Evolutionary conservation across 30 jellyfish, hydroid and myxozoan genomes (phyloP).

Genomic region (Aurelia coerulea): DNA sequence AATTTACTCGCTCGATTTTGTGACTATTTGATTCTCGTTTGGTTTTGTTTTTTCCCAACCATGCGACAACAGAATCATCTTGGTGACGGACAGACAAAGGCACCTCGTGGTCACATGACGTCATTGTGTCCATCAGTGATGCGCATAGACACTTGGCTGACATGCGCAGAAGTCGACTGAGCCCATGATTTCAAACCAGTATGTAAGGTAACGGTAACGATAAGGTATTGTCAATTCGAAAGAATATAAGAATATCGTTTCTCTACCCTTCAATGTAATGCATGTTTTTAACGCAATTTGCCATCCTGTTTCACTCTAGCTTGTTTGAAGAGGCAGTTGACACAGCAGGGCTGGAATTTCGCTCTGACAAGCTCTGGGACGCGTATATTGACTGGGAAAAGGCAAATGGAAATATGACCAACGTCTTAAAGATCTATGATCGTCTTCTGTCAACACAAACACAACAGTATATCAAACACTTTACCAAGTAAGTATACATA

Average conservation of each 20-base stretch:
- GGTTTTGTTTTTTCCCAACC: slow-evolving; percentile 65
- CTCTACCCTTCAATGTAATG: slow-evolving; percentile 8
- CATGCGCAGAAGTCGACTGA: slow-evolving; percentile 35
- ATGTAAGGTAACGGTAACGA: slow-evolving; percentile 36
- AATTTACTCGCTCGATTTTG: not conserved
- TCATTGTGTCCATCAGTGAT: not conserved
- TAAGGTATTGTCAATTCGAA: slow-evolving; percentile 57
- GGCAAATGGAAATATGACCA: slow-evolving; percentile 68
- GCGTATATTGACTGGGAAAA: slow-evolving; percentile 90
- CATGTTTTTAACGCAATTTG: not conserved
- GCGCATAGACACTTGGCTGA: slow-evolving; percentile 49
- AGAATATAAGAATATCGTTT: slow-evolving; percentile 56
- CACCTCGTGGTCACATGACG: slow-evolving; percentile 57
- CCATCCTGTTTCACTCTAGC: slow-evolving; percentile 26
- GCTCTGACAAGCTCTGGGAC: slow-evolving; percentile 88
- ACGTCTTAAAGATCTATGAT: slow-evolving; percentile 73
- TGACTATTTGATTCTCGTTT: slow-evolving; percentile 27
- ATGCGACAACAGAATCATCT: slow-evolving; percentile 39
- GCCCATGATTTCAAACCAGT: slow-evolving; percentile 1
- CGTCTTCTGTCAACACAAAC: slow-evolving; percentile 84
- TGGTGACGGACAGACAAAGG: slow-evolving; percentile 38
- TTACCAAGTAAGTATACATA: slow-evolving; percentile 57
- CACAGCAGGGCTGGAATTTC: slow-evolving; percentile 90
- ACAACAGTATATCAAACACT: slow-evolving; percentile 79
- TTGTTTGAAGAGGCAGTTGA: slow-evolving; percentile 79